Conservation (phyloP, 2,797 vertebrate species). For the Microchirus variegatus region DNA sequence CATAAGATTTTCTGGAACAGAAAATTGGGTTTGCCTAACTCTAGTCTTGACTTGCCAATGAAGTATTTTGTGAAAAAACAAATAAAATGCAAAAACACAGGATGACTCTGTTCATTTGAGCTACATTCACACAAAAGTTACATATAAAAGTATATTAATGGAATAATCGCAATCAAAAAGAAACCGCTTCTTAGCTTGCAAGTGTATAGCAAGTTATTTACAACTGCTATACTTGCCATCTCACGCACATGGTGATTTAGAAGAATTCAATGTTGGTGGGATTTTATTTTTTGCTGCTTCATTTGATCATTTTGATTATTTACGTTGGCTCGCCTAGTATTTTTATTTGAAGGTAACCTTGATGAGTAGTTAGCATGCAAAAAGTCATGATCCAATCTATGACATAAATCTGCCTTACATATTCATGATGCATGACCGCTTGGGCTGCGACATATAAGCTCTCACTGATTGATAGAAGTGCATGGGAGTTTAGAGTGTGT, state of each 20-base stretch:
- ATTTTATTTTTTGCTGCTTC: conserved; percentile 41
- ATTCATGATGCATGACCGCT: conserved; percentile 80
- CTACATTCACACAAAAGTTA: neutral
- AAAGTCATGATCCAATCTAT: conserved; percentile 55
- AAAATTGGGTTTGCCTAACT: too few species aligned
- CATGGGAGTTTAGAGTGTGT: conserved; percentile 68
- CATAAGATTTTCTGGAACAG: too few species aligned
- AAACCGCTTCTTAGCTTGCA: conserved; percentile 15
- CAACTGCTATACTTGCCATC: conserved; percentile 5
- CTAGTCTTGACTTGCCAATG: too few species aligned
- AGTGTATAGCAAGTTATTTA: conserved; percentile 10
- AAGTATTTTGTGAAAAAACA: too few species aligned
- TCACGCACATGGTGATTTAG: conserved; percentile 6
- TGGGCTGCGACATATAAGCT: conserved; percentile 74
- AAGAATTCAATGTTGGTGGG: neutral
- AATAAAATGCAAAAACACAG: too few species aligned
- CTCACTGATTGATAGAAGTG: conserved; percentile 56
- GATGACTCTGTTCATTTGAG: too few species aligned
- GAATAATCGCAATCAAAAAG: conserved; percentile 21
- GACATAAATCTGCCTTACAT: conserved; percentile 41
- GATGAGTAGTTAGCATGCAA: conserved; percentile 64
- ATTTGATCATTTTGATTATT: conserved; percentile 40
- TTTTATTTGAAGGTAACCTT: conserved; percentile 40
- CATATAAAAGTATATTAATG: neutral
- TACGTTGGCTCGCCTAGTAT: conserved; percentile 36